A percentile compares a stretch with the other conserved stretches of the same genome.
phyloP scores from a whole-genome alignment of 2,888 invertebrate genomes.

The Carpatolechia fugitivella region DNA sequence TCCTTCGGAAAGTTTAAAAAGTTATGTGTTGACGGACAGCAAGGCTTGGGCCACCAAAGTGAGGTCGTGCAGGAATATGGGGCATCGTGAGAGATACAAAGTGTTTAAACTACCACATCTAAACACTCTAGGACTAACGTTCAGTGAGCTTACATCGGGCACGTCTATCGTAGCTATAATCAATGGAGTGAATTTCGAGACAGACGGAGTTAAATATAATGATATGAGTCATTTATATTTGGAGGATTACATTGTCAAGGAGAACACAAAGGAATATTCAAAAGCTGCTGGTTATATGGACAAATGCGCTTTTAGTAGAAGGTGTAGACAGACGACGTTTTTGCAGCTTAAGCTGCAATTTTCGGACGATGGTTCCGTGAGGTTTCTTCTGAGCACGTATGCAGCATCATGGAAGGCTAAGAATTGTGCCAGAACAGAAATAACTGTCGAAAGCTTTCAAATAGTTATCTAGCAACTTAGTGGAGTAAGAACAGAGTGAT shows the following conservation, averaged over 20 bases:
- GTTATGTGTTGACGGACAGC: not conserved
- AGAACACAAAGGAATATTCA: not conserved
- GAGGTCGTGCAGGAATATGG: not conserved
- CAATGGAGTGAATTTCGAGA: not conserved
- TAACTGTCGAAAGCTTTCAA: not conserved
- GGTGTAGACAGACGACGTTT: not conserved
- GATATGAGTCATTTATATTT: not conserved
- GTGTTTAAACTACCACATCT: not conserved
- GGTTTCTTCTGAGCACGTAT: not conserved
- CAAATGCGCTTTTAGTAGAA: not conserved
- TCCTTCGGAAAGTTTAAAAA: not conserved
- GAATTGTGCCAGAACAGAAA: not conserved
- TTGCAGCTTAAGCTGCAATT: not conserved
- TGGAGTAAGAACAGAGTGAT: too few species aligned
- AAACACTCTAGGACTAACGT: not conserved
- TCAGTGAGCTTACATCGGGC: not conserved
- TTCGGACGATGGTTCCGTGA: not conserved
- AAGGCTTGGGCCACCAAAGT: not conserved
- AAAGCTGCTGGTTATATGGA: not conserved
- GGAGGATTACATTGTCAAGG: not conserved
- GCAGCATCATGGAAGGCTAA: not conserved
- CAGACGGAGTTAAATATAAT: not conserved
- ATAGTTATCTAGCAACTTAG: not conserved
- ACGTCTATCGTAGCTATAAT: not conserved
- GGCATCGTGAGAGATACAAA: not conserved